Evolutionary conservation across 2,888 invertebrate genomes (phyloP).

Genomic region (Tethea ocularis): DNA sequence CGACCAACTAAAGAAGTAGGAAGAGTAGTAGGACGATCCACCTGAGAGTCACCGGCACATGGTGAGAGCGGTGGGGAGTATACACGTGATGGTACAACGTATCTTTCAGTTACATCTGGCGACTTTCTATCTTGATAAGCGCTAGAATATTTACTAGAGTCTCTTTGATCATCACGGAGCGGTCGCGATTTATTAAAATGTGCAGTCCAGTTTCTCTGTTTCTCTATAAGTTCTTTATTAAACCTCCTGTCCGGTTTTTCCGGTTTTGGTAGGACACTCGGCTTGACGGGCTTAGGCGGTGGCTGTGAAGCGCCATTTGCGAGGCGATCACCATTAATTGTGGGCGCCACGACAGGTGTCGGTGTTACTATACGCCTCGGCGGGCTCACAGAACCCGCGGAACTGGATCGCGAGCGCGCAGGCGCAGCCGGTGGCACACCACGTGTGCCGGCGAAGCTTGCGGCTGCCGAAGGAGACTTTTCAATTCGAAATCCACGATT

Average conservation of each 20-base stretch:
- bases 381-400: slow-evolving; percentile 86
- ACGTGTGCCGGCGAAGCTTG: slow-evolving; percentile 82
- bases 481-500: slow-evolving; percentile 85
- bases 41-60: slow-evolving; percentile 84
- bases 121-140: slow-evolving; percentile 69
- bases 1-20: slow-evolving; percentile 69
- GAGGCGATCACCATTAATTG: slow-evolving; percentile 68
- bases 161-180: slow-evolving; percentile 64
- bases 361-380: slow-evolving; percentile 82
- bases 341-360: slow-evolving; percentile 69
- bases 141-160: slow-evolving; percentile 62
- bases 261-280: slow-evolving; percentile 87
- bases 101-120: slow-evolving; percentile 66
- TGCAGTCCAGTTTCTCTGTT: slow-evolving; percentile 96
- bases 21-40: slow-evolving; percentile 71
- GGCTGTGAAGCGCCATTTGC: slow-evolving; percentile 76
- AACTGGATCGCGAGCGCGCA: slow-evolving; percentile 86
- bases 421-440: slow-evolving; percentile 80
- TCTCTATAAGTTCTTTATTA: slow-evolving; percentile 94
- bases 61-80: slow-evolving; percentile 81
- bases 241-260: slow-evolving; percentile 93
- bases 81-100: slow-evolving; percentile 71
- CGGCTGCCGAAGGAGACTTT: slow-evolving; percentile 83
- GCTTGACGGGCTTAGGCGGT: slow-evolving; percentile 78
- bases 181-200: slow-evolving; percentile 92